Conservation (phyloP, 2,113 vertebrate species). For the Budorcas taxicolor region DNA sequence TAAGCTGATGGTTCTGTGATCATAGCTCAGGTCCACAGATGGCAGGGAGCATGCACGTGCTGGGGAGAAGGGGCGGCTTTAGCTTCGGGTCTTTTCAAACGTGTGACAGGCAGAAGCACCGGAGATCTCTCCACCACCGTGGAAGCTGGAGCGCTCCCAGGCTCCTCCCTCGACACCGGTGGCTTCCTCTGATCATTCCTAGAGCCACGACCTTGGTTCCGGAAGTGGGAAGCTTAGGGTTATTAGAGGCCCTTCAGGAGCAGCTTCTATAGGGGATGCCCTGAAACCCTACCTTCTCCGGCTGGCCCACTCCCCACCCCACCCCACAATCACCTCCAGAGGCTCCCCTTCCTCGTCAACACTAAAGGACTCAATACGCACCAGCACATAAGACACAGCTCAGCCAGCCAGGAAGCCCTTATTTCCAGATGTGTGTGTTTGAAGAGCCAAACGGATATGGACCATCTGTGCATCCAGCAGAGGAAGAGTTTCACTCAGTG, state of each 20-base stretch:
- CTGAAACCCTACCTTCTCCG: too few species aligned
- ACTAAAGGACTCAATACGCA: rapidly evolving
- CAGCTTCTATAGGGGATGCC: neutral
- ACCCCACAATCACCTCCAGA: neutral
- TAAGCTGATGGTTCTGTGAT: rapidly evolving
- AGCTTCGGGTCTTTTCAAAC: neutral
- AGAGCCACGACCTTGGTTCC: rapidly evolving
- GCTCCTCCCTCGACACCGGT: rapidly evolving
- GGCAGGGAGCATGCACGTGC: rapidly evolving
- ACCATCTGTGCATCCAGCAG: rapidly evolving
- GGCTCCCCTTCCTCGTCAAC: neutral
- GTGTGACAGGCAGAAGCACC: neutral
- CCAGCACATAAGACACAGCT: rapidly evolving
- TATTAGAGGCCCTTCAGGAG: rapidly evolving
- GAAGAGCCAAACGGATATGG: rapidly evolving
- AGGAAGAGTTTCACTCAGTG: rapidly evolving
- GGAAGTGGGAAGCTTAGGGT: neutral
- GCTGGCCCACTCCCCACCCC: neutral
- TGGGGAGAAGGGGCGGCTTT: neutral
- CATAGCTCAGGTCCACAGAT: rapidly evolving
- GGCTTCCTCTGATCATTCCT: rapidly evolving
- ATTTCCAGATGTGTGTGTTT: neutral
- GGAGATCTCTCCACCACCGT: rapidly evolving
- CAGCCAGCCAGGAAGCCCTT: neutral
- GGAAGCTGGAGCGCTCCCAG: neutral